phyloP scores from a whole-genome alignment of 2,888 invertebrate species.

The Watsonalla cultraria region DNA sequence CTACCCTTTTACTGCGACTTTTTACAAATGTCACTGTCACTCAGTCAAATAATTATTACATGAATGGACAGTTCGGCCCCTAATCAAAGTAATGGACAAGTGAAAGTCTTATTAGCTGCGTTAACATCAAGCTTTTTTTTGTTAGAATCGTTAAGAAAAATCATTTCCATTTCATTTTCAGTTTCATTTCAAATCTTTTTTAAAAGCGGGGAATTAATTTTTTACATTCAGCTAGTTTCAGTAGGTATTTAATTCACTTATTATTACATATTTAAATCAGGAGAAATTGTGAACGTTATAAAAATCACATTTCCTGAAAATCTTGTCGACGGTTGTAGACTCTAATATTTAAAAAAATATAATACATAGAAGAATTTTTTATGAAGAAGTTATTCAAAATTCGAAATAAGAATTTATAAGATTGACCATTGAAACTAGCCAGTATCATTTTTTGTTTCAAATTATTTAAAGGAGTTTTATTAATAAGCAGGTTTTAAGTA shows the following conservation, averaged over 20 bases:
- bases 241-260: background rate
- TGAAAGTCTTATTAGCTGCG: constrained; percentile 36
- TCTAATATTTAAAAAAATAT: too few relatives aligned
- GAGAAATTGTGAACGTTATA: too few relatives aligned
- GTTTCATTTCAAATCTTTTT: constrained; percentile 1
- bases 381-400: too few relatives aligned
- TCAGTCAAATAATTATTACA: constrained; percentile 4
- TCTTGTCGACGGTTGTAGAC: too few relatives aligned
- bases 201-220: background rate
- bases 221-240: background rate
- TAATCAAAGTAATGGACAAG: constrained; percentile 15
- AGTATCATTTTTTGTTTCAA: background rate
- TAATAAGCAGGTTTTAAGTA: constrained; percentile 6
- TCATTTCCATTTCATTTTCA: background rate
- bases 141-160: constrained; percentile 33
- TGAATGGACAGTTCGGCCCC: constrained; percentile 28
- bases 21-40: too few relatives aligned
- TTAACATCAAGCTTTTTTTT: constrained; percentile 51
- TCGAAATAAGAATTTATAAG: background rate
- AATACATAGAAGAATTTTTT: too few relatives aligned
- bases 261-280: too few relatives aligned
- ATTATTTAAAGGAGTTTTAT: background rate
- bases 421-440: background rate
- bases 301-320: too few relatives aligned
- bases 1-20: too few relatives aligned